Conservation (phyloP, 2,888 invertebrate genomes). For the Yponomeuta sedellus region DNA sequence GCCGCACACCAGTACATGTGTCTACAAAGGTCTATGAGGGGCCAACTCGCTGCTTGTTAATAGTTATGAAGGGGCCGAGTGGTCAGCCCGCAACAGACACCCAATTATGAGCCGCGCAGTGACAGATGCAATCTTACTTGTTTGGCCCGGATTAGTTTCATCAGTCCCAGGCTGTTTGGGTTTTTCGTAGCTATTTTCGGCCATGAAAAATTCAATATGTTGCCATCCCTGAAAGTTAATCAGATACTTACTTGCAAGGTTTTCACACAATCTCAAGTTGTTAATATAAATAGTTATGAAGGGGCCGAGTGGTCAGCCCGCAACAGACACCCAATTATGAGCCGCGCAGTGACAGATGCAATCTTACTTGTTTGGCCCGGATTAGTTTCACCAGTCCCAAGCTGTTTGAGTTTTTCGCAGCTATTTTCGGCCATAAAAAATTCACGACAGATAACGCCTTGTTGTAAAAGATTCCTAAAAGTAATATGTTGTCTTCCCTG, state of each 20-base stretch:
- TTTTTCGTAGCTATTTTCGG: background rate
- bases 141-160: background rate
- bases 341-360: constrained; percentile 33
- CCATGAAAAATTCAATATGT: no score
- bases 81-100: constrained; percentile 43
- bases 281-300: constrained; percentile 41
- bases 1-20: constrained; percentile 59
- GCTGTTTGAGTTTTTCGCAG: background rate
- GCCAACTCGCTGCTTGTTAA: constrained; percentile 58
- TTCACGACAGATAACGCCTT: no score
- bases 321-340: constrained; percentile 44
- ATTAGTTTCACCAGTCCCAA: background rate
- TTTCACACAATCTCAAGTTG: no score
- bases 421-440: no score
- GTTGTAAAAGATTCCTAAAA: no score
- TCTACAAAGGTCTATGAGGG: constrained; percentile 48
- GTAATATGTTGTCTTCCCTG: no score
- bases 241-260: no score
- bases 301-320: constrained; percentile 48
- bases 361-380: background rate
- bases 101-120: constrained; percentile 39
- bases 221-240: no score
- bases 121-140: constrained; percentile 29
- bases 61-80: constrained; percentile 52
- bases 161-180: background rate